A percentile compares a stretch with the other conserved stretches of the same genome.
phyloP scores from a whole-genome alignment of 2,113 vertebrate species.

The Tenrec ecaudatus region DNA sequence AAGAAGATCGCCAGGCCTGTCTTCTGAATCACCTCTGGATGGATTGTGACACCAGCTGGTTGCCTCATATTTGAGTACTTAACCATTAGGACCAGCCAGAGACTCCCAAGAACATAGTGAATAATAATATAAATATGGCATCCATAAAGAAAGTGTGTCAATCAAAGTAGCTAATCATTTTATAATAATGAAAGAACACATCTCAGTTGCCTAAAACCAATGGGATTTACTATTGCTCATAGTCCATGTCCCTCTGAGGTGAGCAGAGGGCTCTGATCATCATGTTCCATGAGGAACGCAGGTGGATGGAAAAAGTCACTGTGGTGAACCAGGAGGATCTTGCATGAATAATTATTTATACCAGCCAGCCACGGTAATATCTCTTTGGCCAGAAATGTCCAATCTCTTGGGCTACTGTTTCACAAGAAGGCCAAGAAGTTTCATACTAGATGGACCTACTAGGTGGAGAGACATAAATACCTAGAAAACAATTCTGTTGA shows the following conservation, averaged over 20 bases:
- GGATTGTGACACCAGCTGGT: background rate
- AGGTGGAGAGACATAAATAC: background rate
- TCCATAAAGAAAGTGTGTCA: background rate
- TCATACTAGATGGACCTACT: too few relatives aligned
- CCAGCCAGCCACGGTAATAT: background rate
- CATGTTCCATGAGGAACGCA: background rate
- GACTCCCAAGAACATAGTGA: background rate
- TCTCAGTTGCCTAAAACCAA: background rate
- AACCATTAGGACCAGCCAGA: background rate
- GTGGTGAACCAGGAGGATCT: background rate
- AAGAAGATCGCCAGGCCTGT: background rate
- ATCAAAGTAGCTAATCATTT: background rate
- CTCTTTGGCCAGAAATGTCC: background rate
- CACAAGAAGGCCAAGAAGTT: background rate
- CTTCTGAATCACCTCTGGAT: background rate
- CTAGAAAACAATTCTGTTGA: background rate
- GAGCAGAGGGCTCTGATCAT: background rate
- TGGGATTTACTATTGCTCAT: background rate
- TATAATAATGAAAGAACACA: background rate
- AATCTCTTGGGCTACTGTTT: background rate
- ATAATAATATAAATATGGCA: constrained; percentile 15
- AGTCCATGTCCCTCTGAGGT: background rate
- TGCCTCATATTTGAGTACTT: background rate
- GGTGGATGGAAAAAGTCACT: background rate
- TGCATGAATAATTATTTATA: background rate